These are phyloP conservation scores for Caenorhabditis latens DNA, from an alignment of 1,140 invertebrate genomes.

Conservation along the genomic window DNA sequence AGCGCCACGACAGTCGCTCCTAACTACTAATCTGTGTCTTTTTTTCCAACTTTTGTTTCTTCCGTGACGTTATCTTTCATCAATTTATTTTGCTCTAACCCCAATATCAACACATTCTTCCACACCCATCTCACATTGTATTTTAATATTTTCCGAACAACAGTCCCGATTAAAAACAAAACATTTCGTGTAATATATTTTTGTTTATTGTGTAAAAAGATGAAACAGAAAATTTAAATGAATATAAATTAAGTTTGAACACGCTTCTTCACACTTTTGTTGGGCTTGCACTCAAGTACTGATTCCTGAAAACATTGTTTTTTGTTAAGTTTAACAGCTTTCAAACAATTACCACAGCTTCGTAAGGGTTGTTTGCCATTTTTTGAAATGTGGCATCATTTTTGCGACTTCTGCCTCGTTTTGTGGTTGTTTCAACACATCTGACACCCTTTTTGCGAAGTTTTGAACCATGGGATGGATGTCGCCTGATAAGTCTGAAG, in stretches of 20 bases:
- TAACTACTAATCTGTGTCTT: constrained; percentile 2
- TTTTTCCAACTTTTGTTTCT: background rate
- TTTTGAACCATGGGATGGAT: background rate
- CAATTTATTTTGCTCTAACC: background rate
- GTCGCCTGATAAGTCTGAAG: constrained; percentile 5
- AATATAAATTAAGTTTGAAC: constrained; percentile 13
- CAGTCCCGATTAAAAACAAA: background rate
- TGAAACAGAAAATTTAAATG: background rate
- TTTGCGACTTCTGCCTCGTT: constrained; percentile 17
- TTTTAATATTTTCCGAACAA: background rate
- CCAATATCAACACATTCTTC: too few relatives aligned
- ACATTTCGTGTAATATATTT: constrained; percentile 44
- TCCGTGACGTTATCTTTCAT: background rate
- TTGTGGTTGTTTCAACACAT: constrained; percentile 29
- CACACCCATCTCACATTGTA: constrained; percentile 21
- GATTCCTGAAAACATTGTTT: background rate
- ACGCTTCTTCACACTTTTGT: background rate
- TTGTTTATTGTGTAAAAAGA: background rate
- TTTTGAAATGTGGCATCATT: constrained; percentile 48
- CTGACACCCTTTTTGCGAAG: background rate
- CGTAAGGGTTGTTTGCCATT: constrained; percentile 20
- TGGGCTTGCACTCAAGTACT: constrained; percentile 26
- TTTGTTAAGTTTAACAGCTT: background rate
- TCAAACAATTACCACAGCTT: background rate
- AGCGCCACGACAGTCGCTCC: constrained; percentile 26